Conservation (phyloP, 2,113 vertebrate species). For the Lamprotornis superbus region DNA sequence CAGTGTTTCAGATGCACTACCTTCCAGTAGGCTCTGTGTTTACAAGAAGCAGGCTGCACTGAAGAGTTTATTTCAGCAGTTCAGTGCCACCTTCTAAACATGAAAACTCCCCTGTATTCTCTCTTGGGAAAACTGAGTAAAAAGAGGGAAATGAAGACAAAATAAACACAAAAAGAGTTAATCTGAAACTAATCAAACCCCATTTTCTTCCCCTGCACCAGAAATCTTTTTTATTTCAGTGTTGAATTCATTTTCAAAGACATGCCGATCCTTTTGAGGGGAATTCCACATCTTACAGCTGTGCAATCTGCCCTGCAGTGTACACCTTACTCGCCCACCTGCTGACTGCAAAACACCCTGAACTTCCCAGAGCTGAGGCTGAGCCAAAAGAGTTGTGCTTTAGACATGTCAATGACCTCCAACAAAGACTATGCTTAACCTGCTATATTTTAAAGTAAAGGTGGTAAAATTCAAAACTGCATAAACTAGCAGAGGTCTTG, state of each 20-base stretch:
- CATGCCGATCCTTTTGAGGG: conserved; percentile 77
- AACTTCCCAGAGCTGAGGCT: conserved; percentile 51
- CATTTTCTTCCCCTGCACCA: background rate
- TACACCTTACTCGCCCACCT: conserved; percentile 62
- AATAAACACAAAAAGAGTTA: conserved; percentile 55
- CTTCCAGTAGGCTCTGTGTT: background rate
- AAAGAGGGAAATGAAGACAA: background rate
- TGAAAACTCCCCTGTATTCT: background rate
- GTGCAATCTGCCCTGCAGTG: conserved; percentile 77
- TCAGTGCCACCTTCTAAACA: background rate
- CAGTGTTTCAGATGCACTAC: background rate
- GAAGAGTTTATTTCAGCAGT: background rate
- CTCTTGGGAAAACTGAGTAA: background rate
- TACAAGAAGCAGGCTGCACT: background rate
- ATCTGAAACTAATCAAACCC: conserved; percentile 51
- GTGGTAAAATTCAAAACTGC: background rate
- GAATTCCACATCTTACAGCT: conserved; percentile 85
- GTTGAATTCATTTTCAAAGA: conserved; percentile 70
- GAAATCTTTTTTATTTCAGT: conserved; percentile 42
- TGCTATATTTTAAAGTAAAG: background rate
- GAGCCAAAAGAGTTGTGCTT: conserved; percentile 19
- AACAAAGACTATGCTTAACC: background rate
- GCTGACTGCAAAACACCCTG: conserved; percentile 38
- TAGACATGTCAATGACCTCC: background rate
- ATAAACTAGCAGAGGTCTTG: background rate